Evolutionary conservation across 2,888 invertebrate genomes (phyloP).

Genomic region (Drosophila demipolita): DNA sequence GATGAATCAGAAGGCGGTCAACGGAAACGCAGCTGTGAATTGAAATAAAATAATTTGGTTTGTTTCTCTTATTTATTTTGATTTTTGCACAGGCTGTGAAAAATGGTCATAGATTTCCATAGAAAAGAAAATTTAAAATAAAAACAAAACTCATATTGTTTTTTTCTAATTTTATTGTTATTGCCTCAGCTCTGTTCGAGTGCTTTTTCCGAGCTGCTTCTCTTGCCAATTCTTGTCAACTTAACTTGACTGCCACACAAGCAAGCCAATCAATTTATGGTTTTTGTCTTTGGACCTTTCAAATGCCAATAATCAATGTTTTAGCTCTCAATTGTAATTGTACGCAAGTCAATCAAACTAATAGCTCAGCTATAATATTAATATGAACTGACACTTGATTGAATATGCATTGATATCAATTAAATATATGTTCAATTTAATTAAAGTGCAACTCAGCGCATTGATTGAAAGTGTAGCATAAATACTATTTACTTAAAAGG

Average conservation of each 20-base stretch:
- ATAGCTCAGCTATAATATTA: conserved; percentile 1
- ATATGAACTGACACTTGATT: neutral
- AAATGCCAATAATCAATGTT: conserved; percentile 36
- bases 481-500: too few relatives aligned
- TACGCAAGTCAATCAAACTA: conserved; percentile 7
- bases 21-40: conserved; percentile 67
- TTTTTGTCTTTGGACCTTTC: conserved; percentile 20
- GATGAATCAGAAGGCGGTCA: conserved; percentile 71
- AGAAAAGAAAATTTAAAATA: conserved; percentile 5
- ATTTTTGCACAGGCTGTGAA: conserved; percentile 36
- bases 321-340: conserved; percentile 1
- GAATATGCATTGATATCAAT: neutral
- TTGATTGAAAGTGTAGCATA: neutral
- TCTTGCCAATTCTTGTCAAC: conserved; percentile 26
- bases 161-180: neutral
- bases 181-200: conserved; percentile 64
- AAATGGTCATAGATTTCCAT: conserved; percentile 35
- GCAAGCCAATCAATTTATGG: conserved; percentile 41
- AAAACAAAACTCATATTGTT: conserved; percentile 19
- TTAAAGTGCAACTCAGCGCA: conserved; percentile 1
- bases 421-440: neutral
- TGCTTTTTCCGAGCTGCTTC: conserved; percentile 10
- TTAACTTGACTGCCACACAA: conserved; percentile 23
- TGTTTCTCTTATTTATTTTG: conserved; percentile 21
- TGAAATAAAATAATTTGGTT: conserved; percentile 30